Base-by-base conservation (phyloP, 1,140 invertebrate genomes). In the Lepidurus couesii region DNA sequence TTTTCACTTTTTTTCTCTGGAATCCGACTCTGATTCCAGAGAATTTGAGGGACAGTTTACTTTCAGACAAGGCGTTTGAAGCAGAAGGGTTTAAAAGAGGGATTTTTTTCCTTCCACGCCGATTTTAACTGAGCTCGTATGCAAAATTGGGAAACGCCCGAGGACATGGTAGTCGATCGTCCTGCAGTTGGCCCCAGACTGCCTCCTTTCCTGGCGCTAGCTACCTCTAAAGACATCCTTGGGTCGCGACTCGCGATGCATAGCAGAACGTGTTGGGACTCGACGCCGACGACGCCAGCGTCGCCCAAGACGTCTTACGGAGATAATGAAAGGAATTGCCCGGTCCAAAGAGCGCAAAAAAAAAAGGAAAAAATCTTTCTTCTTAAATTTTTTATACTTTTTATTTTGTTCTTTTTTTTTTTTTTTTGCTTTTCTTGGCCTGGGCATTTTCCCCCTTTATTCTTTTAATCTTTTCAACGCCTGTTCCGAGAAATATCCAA, bases 111-210 rank as follows among this genome's bases (percentile, higher is more conserved):
- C 34, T 34, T 34, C 34, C 34, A 34, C 2, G 34, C 34, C 34
- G 34, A 4, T 34, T 34, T 34, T 4, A 34, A 3, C 3, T 34
- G 34, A 4, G 34, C 3, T 34, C 3, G 34, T 4, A 34, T 34
- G 34, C 34, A 34, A 34, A 34, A 34, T 34, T 34, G 34, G 1
- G 34, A 34, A 34, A 34, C 34, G 34, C 34, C 34, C 34, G 34
- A 34, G 34, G 34, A 34, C 34, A 34, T 34, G 3, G 34, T 34
- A 65, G 16, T 65, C 3, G 53, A 65, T 9, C 53, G 16, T 13
- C 53, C 53, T 65, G 53, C 53, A 65, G 53, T 65, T 65, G 53
- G 53, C 53, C 53, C 53, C 53, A 65, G 53, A 65, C 53, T 65
- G 53, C 16, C 53, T 65, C 53, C 1, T 21, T 13, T 1, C 16